phyloP scores from a whole-genome alignment of 2,113 vertebrate species.

The Uria lomvia region DNA sequence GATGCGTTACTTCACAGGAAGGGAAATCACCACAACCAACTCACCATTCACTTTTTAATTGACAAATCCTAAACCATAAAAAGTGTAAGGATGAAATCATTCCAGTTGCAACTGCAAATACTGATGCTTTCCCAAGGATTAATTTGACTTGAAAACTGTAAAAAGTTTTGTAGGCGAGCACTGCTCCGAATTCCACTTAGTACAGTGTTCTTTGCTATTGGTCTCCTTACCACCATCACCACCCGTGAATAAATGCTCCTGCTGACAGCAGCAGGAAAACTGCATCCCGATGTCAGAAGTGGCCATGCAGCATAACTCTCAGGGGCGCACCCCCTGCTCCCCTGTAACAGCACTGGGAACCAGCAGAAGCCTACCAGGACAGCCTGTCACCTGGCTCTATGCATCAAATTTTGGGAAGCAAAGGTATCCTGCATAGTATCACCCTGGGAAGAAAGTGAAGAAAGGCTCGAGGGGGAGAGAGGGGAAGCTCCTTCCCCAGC shows the following conservation, averaged over 20 bases:
- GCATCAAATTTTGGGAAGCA: background rate
- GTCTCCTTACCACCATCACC: background rate
- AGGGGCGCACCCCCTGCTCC: rapidly evolving
- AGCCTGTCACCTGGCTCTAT: too few relatives aligned
- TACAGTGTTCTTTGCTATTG: background rate
- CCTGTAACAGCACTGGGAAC: background rate
- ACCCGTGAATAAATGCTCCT: background rate
- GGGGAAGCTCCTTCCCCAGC: background rate
- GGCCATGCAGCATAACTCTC: rapidly evolving
- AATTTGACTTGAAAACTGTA: background rate
- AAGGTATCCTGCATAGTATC: background rate
- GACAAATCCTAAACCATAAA: background rate
- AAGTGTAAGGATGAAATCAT: background rate
- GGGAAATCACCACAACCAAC: rapidly evolving
- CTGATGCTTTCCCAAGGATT: background rate
- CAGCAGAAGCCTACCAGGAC: background rate
- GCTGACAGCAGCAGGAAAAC: background rate
- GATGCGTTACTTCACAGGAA: background rate
- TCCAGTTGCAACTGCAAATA: background rate
- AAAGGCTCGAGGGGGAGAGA: rapidly evolving
- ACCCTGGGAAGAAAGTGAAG: background rate
- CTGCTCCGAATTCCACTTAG: background rate
- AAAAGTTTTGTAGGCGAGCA: background rate
- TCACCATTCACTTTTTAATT: background rate
- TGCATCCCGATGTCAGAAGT: rapidly evolving